Conservation (phyloP, 1,140 invertebrate species). For the fruit fly (Drosophila melanogaster) region DNA sequence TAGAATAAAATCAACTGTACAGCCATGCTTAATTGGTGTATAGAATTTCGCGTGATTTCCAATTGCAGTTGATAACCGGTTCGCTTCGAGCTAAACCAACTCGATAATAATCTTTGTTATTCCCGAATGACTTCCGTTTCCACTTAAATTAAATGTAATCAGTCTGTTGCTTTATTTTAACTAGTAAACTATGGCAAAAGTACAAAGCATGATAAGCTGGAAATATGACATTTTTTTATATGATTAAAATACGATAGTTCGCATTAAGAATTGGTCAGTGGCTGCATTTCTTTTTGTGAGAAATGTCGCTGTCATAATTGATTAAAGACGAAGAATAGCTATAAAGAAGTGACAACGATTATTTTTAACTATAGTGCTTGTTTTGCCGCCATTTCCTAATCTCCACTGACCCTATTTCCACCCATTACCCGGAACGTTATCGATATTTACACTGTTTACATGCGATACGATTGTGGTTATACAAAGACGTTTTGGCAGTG, state of each 20-base stretch:
- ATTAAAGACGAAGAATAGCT: no score
- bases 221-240: no score
- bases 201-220: no score
- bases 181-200: not conserved
- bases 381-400: constrained; percentile 22
- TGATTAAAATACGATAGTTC: not conserved
- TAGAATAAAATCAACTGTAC: not conserved
- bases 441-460: constrained; percentile 41
- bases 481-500: constrained; percentile 15
- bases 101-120: constrained; percentile 15
- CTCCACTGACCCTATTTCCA: constrained; percentile 31
- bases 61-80: constrained; percentile 22
- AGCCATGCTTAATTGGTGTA: constrained; percentile 13
- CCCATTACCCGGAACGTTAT: constrained; percentile 24
- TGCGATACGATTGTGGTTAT: constrained; percentile 23
- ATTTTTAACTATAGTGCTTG: not conserved
- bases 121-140: constrained; percentile 17
- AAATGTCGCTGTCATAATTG: not conserved
- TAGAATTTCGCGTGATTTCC: constrained; percentile 15
- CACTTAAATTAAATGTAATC: constrained; percentile 5
- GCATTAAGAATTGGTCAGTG: no score
- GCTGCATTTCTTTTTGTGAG: not conserved
- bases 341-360: not conserved
- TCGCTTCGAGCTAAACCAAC: constrained; percentile 3
- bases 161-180: not conserved